Conservation (phyloP, 2,888 invertebrate species). For the Acanthosepion esculentum region DNA sequence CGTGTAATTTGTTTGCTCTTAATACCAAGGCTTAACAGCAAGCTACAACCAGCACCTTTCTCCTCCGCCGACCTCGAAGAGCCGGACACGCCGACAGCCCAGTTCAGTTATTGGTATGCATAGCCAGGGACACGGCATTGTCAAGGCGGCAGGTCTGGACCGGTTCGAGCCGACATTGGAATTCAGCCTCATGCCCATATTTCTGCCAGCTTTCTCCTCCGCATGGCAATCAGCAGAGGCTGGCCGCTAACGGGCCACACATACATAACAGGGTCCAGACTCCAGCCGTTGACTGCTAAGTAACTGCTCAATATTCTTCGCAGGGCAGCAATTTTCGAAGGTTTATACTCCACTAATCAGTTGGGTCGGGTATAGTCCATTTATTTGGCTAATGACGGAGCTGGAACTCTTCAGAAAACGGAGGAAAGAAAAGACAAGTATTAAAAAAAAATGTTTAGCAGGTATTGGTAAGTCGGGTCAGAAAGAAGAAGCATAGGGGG, state of each 20-base stretch:
- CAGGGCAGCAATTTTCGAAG: conserved; percentile 33
- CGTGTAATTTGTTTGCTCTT: conserved; percentile 12
- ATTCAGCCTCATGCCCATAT: conserved; percentile 33
- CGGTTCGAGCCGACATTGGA: background rate
- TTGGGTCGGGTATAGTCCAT: conserved; percentile 18
- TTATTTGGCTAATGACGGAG: conserved; percentile 33
- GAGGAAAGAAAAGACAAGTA: background rate
- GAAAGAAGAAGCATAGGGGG: background rate
- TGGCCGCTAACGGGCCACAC: conserved; percentile 21
- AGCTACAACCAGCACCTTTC: background rate
- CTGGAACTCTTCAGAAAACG: background rate
- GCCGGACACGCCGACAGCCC: background rate
- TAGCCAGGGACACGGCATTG: conserved; percentile 6
- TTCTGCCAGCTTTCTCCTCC: conserved; percentile 5
- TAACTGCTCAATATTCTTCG: background rate
- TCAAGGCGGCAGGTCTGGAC: conserved; percentile 23
- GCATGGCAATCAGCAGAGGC: background rate
- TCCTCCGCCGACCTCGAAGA: background rate
- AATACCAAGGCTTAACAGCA: conserved; percentile 18
- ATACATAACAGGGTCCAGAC: conserved; percentile 33
- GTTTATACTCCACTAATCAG: conserved; percentile 33
- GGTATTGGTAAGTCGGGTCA: background rate
- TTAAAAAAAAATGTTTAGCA: background rate
- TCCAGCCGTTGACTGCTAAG: conserved; percentile 33
- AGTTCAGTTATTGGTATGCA: background rate